These are phyloP conservation scores for Calliopsis andreniformis DNA, from an alignment of 1,140 invertebrate species.

Conservation along the genomic window DNA sequence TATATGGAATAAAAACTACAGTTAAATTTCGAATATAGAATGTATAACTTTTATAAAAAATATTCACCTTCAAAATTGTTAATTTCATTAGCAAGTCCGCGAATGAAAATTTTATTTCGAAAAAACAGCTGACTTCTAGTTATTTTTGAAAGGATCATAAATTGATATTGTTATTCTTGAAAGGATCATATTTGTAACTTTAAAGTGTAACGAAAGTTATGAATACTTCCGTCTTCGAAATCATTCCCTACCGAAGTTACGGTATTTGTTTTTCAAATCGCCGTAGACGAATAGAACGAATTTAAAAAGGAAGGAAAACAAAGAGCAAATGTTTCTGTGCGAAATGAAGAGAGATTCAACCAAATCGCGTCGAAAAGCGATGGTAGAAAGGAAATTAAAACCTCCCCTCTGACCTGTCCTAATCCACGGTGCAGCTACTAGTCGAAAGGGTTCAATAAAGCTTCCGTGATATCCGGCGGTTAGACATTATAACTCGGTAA, in stretches of 20 bases:
- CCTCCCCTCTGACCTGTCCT: constrained; percentile 58
- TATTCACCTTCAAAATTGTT: background rate
- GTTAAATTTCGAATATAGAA: background rate
- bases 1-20: background rate
- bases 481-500: constrained; percentile 62
- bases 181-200: too few species aligned
- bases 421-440: constrained; percentile 57
- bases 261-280: background rate
- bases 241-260: background rate
- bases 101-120: background rate
- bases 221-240: background rate
- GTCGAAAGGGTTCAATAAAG: constrained; percentile 58
- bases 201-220: background rate
- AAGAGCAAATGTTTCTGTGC: constrained; percentile 12
- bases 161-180: background rate
- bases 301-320: background rate
- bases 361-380: constrained; percentile 22
- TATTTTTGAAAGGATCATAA: background rate
- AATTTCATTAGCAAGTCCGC: background rate
- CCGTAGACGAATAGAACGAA: background rate
- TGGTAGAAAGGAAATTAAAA: constrained; percentile 64
- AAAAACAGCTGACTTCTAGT: background rate
- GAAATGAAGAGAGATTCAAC: constrained; percentile 12
- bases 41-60: background rate
- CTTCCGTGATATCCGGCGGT: constrained; percentile 66